A percentile compares a stretch with the other conserved stretches of the same genome.
phyloP scores from a whole-genome alignment of 2,797 vertebrate species.

The Emydoidea blandingii region DNA sequence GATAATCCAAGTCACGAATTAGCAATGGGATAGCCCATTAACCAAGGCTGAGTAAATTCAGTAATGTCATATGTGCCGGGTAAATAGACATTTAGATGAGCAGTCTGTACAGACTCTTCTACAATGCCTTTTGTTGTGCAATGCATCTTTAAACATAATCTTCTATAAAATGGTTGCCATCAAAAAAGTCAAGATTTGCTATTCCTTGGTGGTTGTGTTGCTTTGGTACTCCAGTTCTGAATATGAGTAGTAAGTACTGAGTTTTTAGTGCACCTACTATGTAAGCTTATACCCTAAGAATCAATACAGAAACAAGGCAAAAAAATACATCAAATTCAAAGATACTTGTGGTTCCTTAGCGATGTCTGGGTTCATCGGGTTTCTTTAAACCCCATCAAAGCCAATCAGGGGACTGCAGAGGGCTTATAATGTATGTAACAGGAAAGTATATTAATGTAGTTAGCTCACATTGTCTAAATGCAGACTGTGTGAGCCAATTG shows the following conservation, averaged over 20 bases:
- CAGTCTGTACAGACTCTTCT: neutral
- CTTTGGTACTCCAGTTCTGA: neutral
- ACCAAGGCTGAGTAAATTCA: constrained; percentile 3
- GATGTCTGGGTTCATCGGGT: neutral
- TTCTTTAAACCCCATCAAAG: constrained; percentile 31
- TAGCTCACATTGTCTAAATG: neutral
- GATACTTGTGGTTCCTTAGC: neutral
- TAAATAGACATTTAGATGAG: neutral
- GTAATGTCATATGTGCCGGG: neutral
- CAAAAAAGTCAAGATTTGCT: neutral
- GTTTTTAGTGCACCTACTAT: neutral
- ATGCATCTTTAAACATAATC: neutral
- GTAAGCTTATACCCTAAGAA: neutral
- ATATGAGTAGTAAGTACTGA: neutral
- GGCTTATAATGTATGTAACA: neutral
- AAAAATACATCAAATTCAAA: neutral
- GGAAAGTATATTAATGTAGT: neutral
- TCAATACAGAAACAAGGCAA: neutral
- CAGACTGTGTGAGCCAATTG: neutral
- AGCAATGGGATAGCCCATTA: neutral
- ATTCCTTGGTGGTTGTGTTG: neutral
- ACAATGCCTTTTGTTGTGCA: neutral
- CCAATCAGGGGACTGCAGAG: neutral
- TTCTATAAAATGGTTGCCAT: neutral
- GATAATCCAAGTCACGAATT: neutral